Percentiles rank a stretch among this genome's conserved stretches.
Evolutionary conservation across 2,113 vertebrate genomes (phyloP).

Genomic region (Ciconia maguari): DNA sequence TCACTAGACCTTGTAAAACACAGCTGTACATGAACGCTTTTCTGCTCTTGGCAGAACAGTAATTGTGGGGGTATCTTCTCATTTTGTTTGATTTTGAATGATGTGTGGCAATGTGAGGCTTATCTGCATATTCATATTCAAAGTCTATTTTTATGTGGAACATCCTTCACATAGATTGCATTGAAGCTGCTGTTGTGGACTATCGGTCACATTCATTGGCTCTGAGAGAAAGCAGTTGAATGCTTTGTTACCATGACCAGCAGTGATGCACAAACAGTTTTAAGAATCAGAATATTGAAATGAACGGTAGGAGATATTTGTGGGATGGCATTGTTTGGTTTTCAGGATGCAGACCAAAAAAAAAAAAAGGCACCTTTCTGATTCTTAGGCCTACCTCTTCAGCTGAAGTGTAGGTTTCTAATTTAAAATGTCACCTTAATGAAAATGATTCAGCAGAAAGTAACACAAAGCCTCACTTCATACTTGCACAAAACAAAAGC

Average conservation of each 20-base stretch:
- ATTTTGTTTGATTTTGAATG: background rate
- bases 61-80: background rate
- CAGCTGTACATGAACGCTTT: background rate
- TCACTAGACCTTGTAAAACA: background rate
- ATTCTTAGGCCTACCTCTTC: background rate
- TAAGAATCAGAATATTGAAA: background rate
- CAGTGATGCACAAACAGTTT: background rate
- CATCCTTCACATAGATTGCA: background rate
- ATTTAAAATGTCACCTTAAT: background rate
- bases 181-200: background rate
- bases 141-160: background rate
- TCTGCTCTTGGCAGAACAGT: background rate
- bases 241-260: background rate
- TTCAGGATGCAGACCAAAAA: background rate
- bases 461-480: background rate
- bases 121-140: background rate
- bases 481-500: background rate
- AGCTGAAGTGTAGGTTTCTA: background rate
- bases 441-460: background rate
- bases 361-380: background rate
- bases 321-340: background rate
- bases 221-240: background rate
- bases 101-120: background rate
- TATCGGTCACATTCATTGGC: background rate
- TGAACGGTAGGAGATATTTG: background rate